Evolutionary conservation across 1,140 invertebrate species (phyloP).

Genomic region (Drosophila fuyamai): DNA sequence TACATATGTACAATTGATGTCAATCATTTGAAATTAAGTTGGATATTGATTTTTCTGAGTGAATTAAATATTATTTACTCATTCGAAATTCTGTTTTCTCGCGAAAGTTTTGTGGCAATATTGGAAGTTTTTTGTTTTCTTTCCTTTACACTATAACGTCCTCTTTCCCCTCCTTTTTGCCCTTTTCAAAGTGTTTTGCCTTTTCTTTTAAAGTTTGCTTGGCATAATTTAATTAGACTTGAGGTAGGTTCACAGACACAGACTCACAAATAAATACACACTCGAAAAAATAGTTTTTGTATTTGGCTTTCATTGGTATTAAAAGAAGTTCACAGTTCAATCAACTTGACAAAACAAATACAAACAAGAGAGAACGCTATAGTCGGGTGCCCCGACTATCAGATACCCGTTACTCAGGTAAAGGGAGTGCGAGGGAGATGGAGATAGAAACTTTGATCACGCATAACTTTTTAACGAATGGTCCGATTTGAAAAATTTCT

Average conservation of each 20-base stretch:
- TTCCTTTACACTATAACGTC: not conserved
- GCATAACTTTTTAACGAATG: no score
- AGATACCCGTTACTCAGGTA: no score
- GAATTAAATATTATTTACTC: no score
- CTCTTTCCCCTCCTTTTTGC: not conserved
- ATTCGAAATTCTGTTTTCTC: not conserved
- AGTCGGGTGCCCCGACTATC: no score
- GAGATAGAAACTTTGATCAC: no score
- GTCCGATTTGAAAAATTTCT: no score
- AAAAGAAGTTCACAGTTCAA: constrained; percentile 64
- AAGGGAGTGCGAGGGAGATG: no score
- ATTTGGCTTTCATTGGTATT: constrained; percentile 19
- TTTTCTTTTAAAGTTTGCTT: constrained; percentile 28
- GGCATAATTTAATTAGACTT: constrained; percentile 66
- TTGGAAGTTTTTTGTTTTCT: not conserved
- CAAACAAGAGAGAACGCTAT: no score
- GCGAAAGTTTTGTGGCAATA: not conserved
- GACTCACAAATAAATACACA: not conserved
- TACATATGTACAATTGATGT: no score
- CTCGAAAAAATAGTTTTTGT: constrained; percentile 33
- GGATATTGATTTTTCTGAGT: no score
- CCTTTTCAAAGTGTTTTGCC: not conserved
- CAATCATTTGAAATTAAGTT: no score
- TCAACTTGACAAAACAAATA: constrained; percentile 63
- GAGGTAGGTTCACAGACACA: constrained; percentile 47